Evolutionary conservation across 1,140 invertebrate genomes (phyloP).

Genomic region (Orchestia grillus): DNA sequence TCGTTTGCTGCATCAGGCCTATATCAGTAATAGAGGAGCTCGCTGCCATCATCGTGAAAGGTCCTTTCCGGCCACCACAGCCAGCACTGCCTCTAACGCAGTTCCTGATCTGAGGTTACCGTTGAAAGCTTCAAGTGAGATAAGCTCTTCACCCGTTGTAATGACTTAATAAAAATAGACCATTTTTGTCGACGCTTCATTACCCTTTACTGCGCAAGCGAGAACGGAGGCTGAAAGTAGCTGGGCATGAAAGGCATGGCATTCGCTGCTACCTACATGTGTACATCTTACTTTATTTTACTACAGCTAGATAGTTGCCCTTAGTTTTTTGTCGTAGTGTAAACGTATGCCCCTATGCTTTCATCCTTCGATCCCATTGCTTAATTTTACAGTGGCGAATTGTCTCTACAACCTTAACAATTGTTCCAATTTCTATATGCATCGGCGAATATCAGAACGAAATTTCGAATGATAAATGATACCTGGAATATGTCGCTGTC

Average conservation of each 20-base stretch:
- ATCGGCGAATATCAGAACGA: neutral
- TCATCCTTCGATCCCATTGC: slow-evolving; percentile 39
- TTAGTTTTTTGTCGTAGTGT: slow-evolving; percentile 6
- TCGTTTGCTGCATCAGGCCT: neutral
- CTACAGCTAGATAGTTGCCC: neutral
- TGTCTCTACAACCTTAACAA: neutral
- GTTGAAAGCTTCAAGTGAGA: neutral
- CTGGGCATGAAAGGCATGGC: slow-evolving; percentile 38
- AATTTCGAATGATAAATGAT: neutral
- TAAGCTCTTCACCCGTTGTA: slow-evolving; percentile 1
- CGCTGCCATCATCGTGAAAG: neutral
- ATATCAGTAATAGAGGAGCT: neutral
- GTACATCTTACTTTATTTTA: neutral
- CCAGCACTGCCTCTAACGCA: neutral
- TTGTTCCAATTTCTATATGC: neutral
- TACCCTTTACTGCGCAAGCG: neutral
- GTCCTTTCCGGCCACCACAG: neutral
- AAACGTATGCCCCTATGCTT: neutral
- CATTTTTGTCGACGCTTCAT: neutral
- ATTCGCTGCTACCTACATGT: neutral
- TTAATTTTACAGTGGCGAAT: neutral
- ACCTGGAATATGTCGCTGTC: no score
- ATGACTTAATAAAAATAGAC: slow-evolving; percentile 4
- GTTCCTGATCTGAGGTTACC: neutral
- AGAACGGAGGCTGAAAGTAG: neutral